Percentiles rank a stretch among this genome's conserved stretches.
These are phyloP conservation scores for Lochmaea capreae DNA, from an alignment of 2,888 invertebrate species.

Conservation along the genomic window DNA sequence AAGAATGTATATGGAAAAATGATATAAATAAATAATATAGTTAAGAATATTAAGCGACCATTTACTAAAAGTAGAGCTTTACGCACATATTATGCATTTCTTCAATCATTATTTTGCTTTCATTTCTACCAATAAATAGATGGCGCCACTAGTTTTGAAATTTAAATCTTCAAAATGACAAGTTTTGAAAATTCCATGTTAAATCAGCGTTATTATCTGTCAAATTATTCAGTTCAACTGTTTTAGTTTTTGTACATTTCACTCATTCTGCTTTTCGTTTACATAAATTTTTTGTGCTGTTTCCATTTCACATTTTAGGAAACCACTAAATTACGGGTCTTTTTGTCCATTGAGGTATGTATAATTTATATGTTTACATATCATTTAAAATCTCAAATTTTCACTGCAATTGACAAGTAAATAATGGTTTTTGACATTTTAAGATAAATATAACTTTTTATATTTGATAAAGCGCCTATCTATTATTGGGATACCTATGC, in stretches of 20 bases:
- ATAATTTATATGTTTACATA: not conserved
- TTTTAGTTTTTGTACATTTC: slow-evolving; percentile 42
- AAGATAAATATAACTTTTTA: not conserved
- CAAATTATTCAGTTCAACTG: slow-evolving; percentile 37
- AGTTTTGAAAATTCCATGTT: not conserved
- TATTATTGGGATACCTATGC: too few species aligned
- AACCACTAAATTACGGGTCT: slow-evolving; percentile 39
- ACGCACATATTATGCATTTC: not conserved
- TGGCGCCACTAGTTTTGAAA: not conserved
- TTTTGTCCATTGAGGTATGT: slow-evolving; percentile 33
- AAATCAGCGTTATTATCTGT: slow-evolving; percentile 28
- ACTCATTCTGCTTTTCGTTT: slow-evolving; percentile 41
- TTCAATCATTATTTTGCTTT: not conserved
- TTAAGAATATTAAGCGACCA: too few species aligned
- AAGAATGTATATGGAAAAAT: too few species aligned
- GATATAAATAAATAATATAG: too few species aligned
- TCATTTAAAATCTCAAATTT: not conserved
- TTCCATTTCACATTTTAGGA: slow-evolving; percentile 40
- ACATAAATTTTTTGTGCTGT: slow-evolving; percentile 47
- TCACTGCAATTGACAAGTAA: not conserved
- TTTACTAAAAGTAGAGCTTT: too few species aligned
- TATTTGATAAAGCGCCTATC: too few species aligned
- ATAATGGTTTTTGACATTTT: not conserved
- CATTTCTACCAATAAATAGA: not conserved
- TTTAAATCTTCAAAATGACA: not conserved